Percentiles rank a stretch among this genome's conserved stretches.
phyloP scores from a whole-genome alignment of 2,113 vertebrate genomes.

The Mionectes macconnelli region DNA sequence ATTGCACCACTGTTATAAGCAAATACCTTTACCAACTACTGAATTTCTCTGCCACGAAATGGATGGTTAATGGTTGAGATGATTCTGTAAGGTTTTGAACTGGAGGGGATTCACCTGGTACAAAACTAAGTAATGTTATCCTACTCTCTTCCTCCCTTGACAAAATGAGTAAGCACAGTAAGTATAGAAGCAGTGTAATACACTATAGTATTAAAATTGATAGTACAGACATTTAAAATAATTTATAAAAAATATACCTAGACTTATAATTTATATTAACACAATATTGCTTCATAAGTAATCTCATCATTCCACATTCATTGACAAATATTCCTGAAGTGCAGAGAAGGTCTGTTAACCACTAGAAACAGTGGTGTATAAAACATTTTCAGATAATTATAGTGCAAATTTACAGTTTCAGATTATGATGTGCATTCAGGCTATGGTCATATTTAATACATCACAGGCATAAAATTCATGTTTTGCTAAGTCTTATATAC shows the following conservation, averaged over 20 bases:
- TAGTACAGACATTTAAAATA: neutral
- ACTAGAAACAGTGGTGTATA: neutral
- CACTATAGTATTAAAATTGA: neutral
- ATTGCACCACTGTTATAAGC: neutral
- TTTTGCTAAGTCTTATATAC: neutral
- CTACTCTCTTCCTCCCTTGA: neutral
- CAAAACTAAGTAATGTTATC: neutral
- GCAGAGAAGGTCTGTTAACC: neutral
- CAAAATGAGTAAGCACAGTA: neutral
- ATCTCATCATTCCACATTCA: neutral
- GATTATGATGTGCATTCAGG: neutral
- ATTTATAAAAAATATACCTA: neutral
- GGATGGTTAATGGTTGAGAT: neutral
- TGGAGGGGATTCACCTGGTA: neutral
- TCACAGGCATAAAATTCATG: neutral
- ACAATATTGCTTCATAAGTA: neutral
- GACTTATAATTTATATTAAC: neutral
- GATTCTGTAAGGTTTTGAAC: neutral
- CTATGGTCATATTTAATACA: constrained; percentile 15
- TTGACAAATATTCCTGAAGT: neutral
- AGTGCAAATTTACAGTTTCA: neutral
- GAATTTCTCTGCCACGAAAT: neutral
- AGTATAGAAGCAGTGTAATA: neutral
- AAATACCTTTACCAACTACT: neutral
- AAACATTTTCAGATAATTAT: neutral